Conservation (phyloP, 2,797 vertebrate genomes). For the Clarias pachynema region DNA sequence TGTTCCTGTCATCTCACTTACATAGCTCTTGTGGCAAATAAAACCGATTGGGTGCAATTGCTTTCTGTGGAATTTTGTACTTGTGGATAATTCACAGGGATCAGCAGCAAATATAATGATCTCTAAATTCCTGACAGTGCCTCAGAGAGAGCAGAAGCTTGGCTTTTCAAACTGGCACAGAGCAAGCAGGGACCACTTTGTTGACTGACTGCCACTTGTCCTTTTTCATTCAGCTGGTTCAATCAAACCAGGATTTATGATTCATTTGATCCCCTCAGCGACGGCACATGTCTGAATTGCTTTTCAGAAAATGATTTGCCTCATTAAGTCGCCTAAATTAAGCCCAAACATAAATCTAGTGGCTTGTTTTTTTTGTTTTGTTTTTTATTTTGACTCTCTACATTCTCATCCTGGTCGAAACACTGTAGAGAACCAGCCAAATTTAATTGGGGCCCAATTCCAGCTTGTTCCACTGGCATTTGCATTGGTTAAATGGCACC, state of each 20-base stretch:
- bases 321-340: conserved; percentile 49
- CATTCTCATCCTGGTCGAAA: conserved; percentile 34
- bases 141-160: conserved; percentile 60
- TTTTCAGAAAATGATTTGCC: conserved; percentile 15
- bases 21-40: conserved; percentile 63
- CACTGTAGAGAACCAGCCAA: conserved; percentile 39
- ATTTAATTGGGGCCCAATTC: conserved; percentile 48
- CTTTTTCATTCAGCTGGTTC: conserved; percentile 59
- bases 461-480: conserved; percentile 22
- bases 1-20: conserved; percentile 77
- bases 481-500: conserved; percentile 30
- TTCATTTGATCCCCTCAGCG: conserved; percentile 54
- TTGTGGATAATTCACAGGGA: neutral
- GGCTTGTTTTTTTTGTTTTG: conserved; percentile 33
- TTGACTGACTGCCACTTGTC: conserved; percentile 65
- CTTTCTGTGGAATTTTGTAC: neutral
- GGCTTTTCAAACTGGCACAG: conserved; percentile 58
- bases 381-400: neutral
- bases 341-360: conserved; percentile 30
- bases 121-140: conserved; percentile 60
- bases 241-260: conserved; percentile 66
- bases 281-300: conserved; percentile 47
- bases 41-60: conserved; percentile 59
- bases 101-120: conserved; percentile 63
- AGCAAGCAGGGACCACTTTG: conserved; percentile 58